A percentile compares a stretch with the other conserved stretches of the same genome.
These are phyloP conservation scores for Xenopus tropicalis DNA, from an alignment of 2,113 vertebrate genomes.

Conservation along the genomic window DNA sequence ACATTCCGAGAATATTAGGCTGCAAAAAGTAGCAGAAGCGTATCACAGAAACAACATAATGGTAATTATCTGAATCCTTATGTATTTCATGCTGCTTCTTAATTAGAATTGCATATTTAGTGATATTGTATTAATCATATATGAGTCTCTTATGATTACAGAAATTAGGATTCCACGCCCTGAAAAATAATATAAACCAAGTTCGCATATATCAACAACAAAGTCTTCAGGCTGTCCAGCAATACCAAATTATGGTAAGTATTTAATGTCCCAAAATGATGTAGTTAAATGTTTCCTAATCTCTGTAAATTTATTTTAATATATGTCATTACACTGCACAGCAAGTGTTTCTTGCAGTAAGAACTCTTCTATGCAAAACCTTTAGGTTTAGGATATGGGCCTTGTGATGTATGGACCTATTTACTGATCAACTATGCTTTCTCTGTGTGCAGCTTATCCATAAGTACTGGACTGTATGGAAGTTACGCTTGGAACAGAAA, in stretches of 20 bases:
- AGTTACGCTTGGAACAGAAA: slow-evolving; percentile 64
- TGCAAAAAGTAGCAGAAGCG: slow-evolving; percentile 55
- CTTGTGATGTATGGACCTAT: no score
- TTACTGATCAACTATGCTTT: no score
- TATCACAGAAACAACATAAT: slow-evolving; percentile 61
- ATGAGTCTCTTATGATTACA: slow-evolving; percentile 49
- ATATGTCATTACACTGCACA: no score
- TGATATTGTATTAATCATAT: not conserved
- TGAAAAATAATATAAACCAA: slow-evolving; percentile 60
- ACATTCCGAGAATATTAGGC: slow-evolving; percentile 55
- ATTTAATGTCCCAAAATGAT: no score
- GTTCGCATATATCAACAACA: slow-evolving; percentile 61
- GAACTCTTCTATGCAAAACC: no score
- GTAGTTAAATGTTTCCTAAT: no score
- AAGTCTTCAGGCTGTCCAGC: slow-evolving; percentile 67
- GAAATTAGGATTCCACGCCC: slow-evolving; percentile 62
- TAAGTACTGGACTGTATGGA: slow-evolving; percentile 76
- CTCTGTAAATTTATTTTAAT: no score
- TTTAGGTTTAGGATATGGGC: no score
- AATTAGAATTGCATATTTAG: not conserved
- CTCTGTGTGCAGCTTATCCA: slow-evolving; percentile 62
- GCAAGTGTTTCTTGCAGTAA: no score
- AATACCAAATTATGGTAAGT: slow-evolving; percentile 59
- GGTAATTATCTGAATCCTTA: slow-evolving; percentile 61
- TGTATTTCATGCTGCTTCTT: not conserved